phyloP scores from a whole-genome alignment of 2,888 invertebrate species.

The Machimus rusticus region DNA sequence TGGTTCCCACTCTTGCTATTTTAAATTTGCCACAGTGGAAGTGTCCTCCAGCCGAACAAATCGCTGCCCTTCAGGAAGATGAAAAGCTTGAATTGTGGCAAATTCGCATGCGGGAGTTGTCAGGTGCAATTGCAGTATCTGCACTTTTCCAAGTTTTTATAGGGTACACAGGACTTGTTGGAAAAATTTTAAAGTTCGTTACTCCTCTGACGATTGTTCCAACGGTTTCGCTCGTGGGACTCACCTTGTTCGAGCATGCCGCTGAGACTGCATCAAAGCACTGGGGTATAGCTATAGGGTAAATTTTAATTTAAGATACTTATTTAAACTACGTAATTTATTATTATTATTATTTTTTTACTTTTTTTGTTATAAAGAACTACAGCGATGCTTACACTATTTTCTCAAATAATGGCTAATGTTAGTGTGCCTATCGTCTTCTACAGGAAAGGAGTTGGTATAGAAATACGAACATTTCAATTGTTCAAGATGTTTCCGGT shows the following conservation, averaged over 20 bases:
- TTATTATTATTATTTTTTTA: neutral
- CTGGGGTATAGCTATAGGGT: constrained; percentile 86
- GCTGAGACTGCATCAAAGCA: constrained; percentile 81
- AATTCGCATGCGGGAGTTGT: constrained; percentile 78
- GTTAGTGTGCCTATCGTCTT: constrained; percentile 69
- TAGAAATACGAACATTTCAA: constrained; percentile 70
- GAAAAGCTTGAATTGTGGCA: constrained; percentile 74
- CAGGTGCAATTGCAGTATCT: constrained; percentile 83
- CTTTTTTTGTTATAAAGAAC: constrained; percentile 67
- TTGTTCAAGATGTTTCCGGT: constrained; percentile 84
- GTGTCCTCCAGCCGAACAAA: constrained; percentile 68
- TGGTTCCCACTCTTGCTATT: constrained; percentile 80
- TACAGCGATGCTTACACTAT: constrained; percentile 75
- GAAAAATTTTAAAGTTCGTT: constrained; percentile 75
- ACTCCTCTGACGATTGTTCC: constrained; percentile 86
- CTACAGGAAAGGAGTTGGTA: constrained; percentile 68
- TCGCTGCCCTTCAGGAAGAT: constrained; percentile 66
- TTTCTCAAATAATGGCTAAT: constrained; percentile 79
- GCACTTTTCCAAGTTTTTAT: constrained; percentile 78
- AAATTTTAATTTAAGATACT: constrained; percentile 55
- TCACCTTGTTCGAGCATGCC: constrained; percentile 83
- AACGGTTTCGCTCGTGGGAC: constrained; percentile 82
- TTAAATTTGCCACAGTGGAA: constrained; percentile 75
- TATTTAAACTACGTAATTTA: neutral
- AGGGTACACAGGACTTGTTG: constrained; percentile 77